Evolutionary conservation across 2,113 vertebrate genomes (phyloP).

Genomic region (Pontoporia blainvillei): DNA sequence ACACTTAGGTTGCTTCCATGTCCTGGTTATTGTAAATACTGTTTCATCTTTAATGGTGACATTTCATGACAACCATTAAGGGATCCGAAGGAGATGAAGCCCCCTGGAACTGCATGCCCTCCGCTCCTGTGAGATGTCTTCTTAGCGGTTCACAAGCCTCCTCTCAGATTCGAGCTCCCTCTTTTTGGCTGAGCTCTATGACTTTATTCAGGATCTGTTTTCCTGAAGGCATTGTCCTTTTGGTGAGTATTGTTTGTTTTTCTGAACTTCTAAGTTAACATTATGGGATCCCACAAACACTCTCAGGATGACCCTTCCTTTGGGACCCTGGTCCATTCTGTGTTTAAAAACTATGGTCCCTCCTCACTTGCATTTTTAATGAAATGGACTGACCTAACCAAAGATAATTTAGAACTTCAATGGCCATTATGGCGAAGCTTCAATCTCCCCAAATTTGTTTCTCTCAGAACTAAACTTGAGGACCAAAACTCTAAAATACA

Average conservation of each 20-base stretch:
- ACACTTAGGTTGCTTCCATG: too few relatives aligned
- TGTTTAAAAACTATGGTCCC: neutral
- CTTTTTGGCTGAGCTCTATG: neutral
- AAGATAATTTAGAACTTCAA: neutral
- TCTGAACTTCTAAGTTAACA: neutral
- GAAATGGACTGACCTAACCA: neutral
- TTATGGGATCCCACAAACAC: neutral
- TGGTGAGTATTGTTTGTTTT: neutral
- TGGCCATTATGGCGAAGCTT: neutral
- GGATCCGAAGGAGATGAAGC: neutral
- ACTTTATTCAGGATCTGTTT: neutral
- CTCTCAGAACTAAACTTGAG: neutral
- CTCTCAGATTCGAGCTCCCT: neutral
- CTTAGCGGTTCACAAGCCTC: neutral
- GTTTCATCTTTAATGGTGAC: neutral
- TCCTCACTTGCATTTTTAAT: neutral
- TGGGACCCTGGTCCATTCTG: neutral
- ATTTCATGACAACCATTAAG: neutral
- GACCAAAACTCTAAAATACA: neutral
- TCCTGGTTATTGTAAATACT: too few relatives aligned
- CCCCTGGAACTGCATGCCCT: neutral
- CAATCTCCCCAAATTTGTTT: neutral
- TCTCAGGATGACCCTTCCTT: neutral
- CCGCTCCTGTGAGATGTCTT: neutral
- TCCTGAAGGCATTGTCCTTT: neutral